Evolutionary conservation across 1,140 invertebrate genomes (phyloP).

Genomic region (Apocrypta bakeri): DNA sequence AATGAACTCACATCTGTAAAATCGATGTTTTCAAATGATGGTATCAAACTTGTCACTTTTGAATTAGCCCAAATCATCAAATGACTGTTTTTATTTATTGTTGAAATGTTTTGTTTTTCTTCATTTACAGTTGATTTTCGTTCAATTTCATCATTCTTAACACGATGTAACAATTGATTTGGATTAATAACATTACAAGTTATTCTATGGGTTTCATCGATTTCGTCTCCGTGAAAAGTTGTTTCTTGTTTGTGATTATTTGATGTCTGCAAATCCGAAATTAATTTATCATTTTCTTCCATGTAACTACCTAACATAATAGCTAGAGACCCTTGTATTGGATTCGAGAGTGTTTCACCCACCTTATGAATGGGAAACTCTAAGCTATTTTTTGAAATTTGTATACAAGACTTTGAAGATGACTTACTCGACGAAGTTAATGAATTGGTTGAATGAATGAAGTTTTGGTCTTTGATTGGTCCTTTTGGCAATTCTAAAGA

Average conservation of each 20-base stretch:
- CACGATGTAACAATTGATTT: conserved; percentile 57
- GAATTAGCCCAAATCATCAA: neutral
- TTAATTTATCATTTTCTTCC: neutral
- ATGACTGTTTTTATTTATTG: neutral
- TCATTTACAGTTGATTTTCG: conserved; percentile 23
- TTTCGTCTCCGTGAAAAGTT: conserved; percentile 59
- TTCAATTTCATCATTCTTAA: conserved; percentile 50
- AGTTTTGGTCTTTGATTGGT: conserved; percentile 11
- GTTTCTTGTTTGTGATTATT: conserved; percentile 41
- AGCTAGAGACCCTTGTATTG: conserved; percentile 11
- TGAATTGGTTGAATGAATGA: conserved; percentile 15
- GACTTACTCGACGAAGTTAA: conserved; percentile 25
- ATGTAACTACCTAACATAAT: neutral
- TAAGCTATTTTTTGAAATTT: conserved; percentile 57
- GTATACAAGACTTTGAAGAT: conserved; percentile 61
- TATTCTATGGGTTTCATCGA: conserved; percentile 53
- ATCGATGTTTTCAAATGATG: neutral
- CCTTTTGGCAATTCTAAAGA: neutral
- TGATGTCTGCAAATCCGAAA: neutral
- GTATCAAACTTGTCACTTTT: neutral
- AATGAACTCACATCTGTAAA: neutral
- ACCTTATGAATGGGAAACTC: conserved; percentile 40
- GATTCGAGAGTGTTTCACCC: conserved; percentile 49
- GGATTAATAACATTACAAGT: conserved; percentile 54
- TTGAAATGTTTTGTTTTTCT: conserved; percentile 32